A percentile compares a stretch with the other conserved stretches of the same genome.
Evolutionary conservation across 2,113 vertebrate species (phyloP).

Genomic region (Istiophorus platypterus): DNA sequence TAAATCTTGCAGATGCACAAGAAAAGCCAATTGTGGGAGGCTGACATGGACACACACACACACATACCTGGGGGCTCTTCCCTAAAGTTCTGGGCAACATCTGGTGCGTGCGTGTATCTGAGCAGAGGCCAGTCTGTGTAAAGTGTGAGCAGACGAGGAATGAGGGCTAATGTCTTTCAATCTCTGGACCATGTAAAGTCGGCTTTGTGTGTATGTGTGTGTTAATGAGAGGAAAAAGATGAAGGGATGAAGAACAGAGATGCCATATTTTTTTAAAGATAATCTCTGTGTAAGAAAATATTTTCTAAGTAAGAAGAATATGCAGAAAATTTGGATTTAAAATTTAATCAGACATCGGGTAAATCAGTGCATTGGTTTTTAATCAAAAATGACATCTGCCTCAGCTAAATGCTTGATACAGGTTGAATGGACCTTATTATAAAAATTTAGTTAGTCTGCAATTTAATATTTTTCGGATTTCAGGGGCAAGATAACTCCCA

Average conservation of each 20-base stretch:
- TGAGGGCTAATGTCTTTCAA: slow-evolving; percentile 41
- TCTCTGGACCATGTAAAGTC: slow-evolving; percentile 22
- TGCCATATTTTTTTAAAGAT: neutral
- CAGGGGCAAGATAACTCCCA: neutral
- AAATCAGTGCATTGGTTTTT: neutral
- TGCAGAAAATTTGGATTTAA: neutral
- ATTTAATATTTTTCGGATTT: neutral
- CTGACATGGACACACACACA: slow-evolving; percentile 31
- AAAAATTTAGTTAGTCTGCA: neutral
- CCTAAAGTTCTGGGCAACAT: slow-evolving; percentile 66
- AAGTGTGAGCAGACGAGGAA: slow-evolving; percentile 19
- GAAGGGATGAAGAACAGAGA: slow-evolving; percentile 33
- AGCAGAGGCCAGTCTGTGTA: slow-evolving; percentile 42
- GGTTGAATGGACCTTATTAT: neutral
- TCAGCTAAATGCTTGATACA: neutral
- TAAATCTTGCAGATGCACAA: slow-evolving; percentile 76
- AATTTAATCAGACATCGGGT: neutral
- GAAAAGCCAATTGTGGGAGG: slow-evolving; percentile 61
- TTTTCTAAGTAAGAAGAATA: too few species aligned
- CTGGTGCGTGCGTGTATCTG: slow-evolving; percentile 59
- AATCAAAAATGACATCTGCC: neutral
- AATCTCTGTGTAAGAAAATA: too few species aligned
- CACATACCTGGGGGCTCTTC: slow-evolving; percentile 56
- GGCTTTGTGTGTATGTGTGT: slow-evolving; percentile 11
- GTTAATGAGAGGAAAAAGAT: slow-evolving; percentile 34